A percentile compares a stretch with the other conserved stretches of the same genome.
phyloP scores from a whole-genome alignment of 2,113 vertebrate species.

The Chaetura pelagica region DNA sequence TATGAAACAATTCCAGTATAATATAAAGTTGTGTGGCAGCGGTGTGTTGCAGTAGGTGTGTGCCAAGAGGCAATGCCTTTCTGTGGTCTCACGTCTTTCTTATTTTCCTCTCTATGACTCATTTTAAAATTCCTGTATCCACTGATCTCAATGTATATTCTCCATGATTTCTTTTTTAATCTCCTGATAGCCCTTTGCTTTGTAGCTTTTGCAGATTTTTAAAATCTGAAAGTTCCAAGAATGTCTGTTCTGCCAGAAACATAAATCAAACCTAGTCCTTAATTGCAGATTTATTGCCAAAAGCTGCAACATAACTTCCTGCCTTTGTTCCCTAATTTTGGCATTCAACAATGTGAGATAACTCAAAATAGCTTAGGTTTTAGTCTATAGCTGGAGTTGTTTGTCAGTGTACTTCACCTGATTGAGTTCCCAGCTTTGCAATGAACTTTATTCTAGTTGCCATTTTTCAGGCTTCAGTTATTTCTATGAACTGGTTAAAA shows the following conservation, averaged over 20 bases:
- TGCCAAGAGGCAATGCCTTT: not conserved
- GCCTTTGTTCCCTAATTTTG: conserved; percentile 65
- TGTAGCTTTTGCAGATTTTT: conserved; percentile 29
- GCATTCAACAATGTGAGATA: conserved; percentile 8
- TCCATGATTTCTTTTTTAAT: not conserved
- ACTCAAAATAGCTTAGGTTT: conserved; percentile 52
- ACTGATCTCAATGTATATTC: not conserved
- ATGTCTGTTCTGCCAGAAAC: conserved; percentile 10
- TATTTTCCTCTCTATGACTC: not conserved
- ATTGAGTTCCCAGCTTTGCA: conserved; percentile 17
- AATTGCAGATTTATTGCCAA: conserved; percentile 68
- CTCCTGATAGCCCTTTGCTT: not conserved
- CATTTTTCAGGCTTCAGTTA: not conserved
- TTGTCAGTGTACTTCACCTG: not conserved
- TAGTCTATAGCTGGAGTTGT: conserved; percentile 32
- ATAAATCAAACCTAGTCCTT: conserved; percentile 48
- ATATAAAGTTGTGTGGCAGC: not conserved
- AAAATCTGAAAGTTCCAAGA: conserved; percentile 37
- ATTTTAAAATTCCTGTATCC: not conserved
- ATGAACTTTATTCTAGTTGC: not conserved
- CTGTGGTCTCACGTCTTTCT: not conserved
- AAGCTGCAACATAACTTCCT: conserved; percentile 66
- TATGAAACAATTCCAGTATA: not conserved
- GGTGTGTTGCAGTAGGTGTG: not conserved
- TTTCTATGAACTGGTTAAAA: not conserved